phyloP scores from a whole-genome alignment of 2,113 vertebrate species.

The Heliornis fulica region DNA sequence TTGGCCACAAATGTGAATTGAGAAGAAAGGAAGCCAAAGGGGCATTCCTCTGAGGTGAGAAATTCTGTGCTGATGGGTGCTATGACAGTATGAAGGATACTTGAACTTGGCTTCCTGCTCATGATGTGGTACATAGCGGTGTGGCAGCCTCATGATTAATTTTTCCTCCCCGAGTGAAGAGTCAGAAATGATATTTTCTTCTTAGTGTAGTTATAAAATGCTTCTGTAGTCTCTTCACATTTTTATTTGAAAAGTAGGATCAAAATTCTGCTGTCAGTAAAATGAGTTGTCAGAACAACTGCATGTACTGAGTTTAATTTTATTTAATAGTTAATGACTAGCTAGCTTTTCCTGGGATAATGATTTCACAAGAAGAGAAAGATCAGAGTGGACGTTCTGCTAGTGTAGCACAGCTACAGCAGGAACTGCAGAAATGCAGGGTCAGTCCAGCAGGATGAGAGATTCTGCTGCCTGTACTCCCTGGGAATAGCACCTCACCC shows the following conservation, averaged over 20 bases:
- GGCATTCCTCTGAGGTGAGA: not conserved
- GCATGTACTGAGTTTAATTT: constrained; percentile 49
- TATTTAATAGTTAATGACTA: constrained; percentile 51
- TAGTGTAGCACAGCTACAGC: not conserved
- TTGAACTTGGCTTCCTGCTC: not conserved
- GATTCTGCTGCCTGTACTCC: not conserved
- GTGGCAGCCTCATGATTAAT: not conserved
- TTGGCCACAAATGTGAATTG: not conserved
- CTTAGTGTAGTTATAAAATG: not conserved
- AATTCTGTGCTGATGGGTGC: not conserved
- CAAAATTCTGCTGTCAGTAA: constrained; percentile 22
- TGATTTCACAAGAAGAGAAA: constrained; percentile 24
- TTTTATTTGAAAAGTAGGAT: constrained; percentile 1
- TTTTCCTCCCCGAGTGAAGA: not conserved
- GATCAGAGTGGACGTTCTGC: constrained; percentile 50
- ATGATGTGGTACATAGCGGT: not conserved
- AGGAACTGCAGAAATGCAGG: not conserved
- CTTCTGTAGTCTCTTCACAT: not conserved
- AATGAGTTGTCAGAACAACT: constrained; percentile 21
- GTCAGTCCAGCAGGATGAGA: not conserved
- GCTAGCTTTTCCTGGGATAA: constrained; percentile 32
- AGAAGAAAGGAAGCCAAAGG: not conserved
- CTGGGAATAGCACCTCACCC: not conserved
- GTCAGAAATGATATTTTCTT: not conserved
- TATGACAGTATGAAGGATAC: not conserved